Percentiles rank a stretch among this genome's conserved stretches.
phyloP scores from a whole-genome alignment of 1,140 invertebrate genomes.

The Aleiodes sp. region DNA sequence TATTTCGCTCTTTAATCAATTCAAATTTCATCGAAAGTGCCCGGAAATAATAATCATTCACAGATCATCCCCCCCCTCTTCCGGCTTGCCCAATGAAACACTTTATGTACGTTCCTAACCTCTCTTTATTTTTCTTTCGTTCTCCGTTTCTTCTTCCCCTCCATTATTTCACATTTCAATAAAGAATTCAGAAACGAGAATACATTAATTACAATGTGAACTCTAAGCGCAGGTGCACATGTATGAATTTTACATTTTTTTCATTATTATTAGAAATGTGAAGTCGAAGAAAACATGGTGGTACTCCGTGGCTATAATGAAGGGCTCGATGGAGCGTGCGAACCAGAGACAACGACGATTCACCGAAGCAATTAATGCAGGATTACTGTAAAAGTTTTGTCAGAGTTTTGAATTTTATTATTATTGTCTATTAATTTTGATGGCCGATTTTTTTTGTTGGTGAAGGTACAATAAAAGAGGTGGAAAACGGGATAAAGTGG shows the following conservation, averaged over 20 bases:
- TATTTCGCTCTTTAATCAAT: background rate
- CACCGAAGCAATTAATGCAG: conserved; percentile 6
- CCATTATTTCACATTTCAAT: background rate
- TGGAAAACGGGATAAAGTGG: too few relatives aligned
- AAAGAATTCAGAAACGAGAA: background rate
- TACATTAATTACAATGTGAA: conserved; percentile 29
- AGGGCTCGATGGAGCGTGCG: conserved; percentile 29
- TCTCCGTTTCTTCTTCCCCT: background rate
- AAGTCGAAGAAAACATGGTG: background rate
- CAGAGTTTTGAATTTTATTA: background rate
- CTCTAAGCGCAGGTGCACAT: conserved; percentile 27
- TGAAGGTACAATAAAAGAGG: too few relatives aligned
- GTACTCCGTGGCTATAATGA: conserved; percentile 2
- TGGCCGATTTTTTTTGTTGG: too few relatives aligned
- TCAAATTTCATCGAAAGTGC: background rate
- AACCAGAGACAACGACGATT: conserved; percentile 23
- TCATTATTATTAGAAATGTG: conserved; percentile 1
- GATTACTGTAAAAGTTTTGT: background rate
- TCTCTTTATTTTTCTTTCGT: background rate
- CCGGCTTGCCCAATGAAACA: conserved; percentile 3
- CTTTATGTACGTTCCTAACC: background rate
- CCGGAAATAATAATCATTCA: background rate
- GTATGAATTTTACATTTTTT: background rate
- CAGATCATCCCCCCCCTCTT: background rate
- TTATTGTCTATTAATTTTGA: too few relatives aligned